A percentile compares a stretch with the other conserved stretches of the same genome.
phyloP scores from a whole-genome alignment of 2,888 invertebrate species.

The Xiphydria camelus region DNA sequence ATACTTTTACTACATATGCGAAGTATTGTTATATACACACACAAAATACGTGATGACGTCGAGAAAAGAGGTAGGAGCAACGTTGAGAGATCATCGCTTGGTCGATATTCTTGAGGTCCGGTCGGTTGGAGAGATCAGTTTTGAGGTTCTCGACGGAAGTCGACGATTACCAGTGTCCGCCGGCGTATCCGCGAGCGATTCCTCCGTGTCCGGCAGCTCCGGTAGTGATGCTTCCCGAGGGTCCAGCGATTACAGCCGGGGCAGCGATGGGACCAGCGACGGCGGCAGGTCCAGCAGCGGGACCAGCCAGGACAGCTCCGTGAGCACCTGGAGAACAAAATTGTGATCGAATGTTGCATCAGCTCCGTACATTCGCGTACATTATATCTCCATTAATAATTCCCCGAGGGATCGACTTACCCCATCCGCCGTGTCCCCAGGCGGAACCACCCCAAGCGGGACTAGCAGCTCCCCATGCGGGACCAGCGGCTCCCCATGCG shows the following conservation, averaged over 20 bases:
- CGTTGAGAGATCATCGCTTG: conserved; percentile 32
- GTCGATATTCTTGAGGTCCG: conserved; percentile 6
- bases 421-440: conserved; percentile 11
- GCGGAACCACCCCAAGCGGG: conserved; percentile 17
- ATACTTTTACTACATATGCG: background rate
- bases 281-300: conserved; percentile 43
- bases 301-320: conserved; percentile 49
- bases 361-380: no score
- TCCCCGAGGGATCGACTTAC: no score
- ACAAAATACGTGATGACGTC: conserved; percentile 33
- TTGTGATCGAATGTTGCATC: no score
- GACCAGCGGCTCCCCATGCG: conserved; percentile 15
- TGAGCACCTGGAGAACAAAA: conserved; percentile 29
- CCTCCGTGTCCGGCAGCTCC: conserved; percentile 39
- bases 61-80: conserved; percentile 9
- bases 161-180: conserved; percentile 42
- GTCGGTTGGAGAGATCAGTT: conserved; percentile 9
- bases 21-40: conserved; percentile 39
- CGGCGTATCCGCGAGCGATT: conserved; percentile 35
- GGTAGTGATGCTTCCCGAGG: conserved; percentile 50
- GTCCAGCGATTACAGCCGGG: conserved; percentile 50
- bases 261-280: conserved; percentile 48
- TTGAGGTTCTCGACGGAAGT: background rate
- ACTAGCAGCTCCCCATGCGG: conserved; percentile 18
- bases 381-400: no score